Evolutionary conservation across 2,113 vertebrate species (phyloP), one percentile per base, ranked within the genome.

Genomic region (Myrmecophaga tridactyla): DNA sequence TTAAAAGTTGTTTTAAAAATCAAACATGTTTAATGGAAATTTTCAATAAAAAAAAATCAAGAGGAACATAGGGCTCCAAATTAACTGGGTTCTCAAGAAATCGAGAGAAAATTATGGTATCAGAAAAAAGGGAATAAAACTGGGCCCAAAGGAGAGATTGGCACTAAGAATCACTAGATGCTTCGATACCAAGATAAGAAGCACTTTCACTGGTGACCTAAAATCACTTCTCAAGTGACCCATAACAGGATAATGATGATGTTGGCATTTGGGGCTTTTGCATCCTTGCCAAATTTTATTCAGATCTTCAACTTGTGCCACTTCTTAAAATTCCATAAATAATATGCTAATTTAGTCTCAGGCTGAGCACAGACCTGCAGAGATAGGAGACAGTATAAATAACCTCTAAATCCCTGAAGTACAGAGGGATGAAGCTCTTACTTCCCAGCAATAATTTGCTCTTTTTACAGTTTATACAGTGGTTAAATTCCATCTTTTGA

Each of bases 1-100:
- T 69, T 86, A 82, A 86, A 75, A 53, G 9, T 72, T 92, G 39
- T 67, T 90, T 93, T 81, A 86, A 91, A 94, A 70, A 92, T 56
- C 34, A 89, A 89, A 62, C 31, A 91, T 86, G 36, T 67, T 69
- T 62, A 88, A 89, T 14, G 46, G 27, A 92, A 87, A 80, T n/a
- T 80, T 89, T 93, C 53, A 93, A 69, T 36, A 73, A 60, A 89
- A 77, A 75, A 81, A 92, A 62, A 63, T 81, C 62, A 90, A 46
- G 36, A 86, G 18, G 83, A 78, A 89, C 0, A 76, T 18, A 67
- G 39, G 39, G 39, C 27, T 95, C 65, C 53, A 94, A 92, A 93
- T 1, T 93, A 86, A 76, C 29, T 80, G 43, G 6, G 11, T 72
- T 96, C 53, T 94, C 41, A 92, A 53, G 70, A 72, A 86, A 85